These are phyloP conservation scores for Chaunax sp. DNA, from an alignment of 2,797 vertebrate genomes.

Conservation along the genomic window DNA sequence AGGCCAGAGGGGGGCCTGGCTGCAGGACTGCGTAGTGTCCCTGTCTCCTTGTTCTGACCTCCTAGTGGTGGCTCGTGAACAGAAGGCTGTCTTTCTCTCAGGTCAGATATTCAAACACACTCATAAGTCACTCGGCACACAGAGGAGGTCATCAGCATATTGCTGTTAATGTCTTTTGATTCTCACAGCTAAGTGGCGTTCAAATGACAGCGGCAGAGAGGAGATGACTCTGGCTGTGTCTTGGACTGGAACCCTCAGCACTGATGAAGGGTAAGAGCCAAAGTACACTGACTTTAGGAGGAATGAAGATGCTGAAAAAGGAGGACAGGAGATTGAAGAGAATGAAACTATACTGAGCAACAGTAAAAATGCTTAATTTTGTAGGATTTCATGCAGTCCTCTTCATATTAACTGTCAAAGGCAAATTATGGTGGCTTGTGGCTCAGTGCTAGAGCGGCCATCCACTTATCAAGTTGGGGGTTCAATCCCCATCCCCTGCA, in stretches of 20 bases:
- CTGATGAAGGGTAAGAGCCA: constrained; percentile 90
- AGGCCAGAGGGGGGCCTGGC: constrained; percentile 86
- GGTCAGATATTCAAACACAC: constrained; percentile 79
- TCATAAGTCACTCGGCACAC: background rate
- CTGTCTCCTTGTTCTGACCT: constrained; percentile 96
- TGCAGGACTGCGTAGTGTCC: constrained; percentile 93
- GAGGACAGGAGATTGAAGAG: background rate
- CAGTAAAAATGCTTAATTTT: no score
- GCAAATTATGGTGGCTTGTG: no score
- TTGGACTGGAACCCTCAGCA: constrained; percentile 91
- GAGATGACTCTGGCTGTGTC: constrained; percentile 94
- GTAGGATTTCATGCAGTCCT: no score
- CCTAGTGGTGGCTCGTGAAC: constrained; percentile 92
- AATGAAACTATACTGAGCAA: background rate
- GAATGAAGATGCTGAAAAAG: background rate
- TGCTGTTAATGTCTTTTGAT: background rate
- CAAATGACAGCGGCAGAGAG: constrained; percentile 89
- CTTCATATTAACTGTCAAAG: no score
- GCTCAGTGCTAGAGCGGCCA: no score
- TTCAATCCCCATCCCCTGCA: no score
- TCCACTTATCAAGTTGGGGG: no score
- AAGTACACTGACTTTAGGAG: background rate
- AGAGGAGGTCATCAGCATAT: background rate
- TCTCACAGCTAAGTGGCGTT: constrained; percentile 91
- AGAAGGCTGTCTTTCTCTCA: constrained; percentile 94